Conservation (phyloP, 1,140 invertebrate species). For the Philaenus spumarius region DNA sequence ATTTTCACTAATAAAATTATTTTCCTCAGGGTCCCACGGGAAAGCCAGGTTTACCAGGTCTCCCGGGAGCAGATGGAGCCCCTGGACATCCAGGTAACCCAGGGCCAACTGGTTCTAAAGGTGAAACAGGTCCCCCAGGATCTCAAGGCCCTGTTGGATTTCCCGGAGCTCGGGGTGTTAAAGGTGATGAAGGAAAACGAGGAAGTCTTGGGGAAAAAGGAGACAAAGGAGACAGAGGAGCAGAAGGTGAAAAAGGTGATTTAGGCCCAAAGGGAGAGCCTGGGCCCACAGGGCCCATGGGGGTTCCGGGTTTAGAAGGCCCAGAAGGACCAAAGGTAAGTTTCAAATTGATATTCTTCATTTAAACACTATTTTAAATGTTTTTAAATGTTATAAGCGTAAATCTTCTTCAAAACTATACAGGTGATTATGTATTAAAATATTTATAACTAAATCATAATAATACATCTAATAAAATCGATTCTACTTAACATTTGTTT, state of each 20-base stretch:
- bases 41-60: slow-evolving; percentile 63
- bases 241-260: slow-evolving; percentile 72
- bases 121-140: slow-evolving; percentile 57
- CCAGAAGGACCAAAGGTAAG: slow-evolving; percentile 71
- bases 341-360: neutral
- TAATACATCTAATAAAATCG: no score
- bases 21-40: slow-evolving; percentile 55
- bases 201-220: slow-evolving; percentile 60
- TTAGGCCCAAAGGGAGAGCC: slow-evolving; percentile 66
- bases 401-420: no score
- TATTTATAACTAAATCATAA: no score
- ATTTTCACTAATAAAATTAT: no score
- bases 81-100: slow-evolving; percentile 65
- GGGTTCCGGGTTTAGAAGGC: slow-evolving; percentile 67
- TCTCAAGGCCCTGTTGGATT: slow-evolving; percentile 65
- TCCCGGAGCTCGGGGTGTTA: slow-evolving; percentile 62
- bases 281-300: slow-evolving; percentile 57
- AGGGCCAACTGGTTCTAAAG: slow-evolving; percentile 56
- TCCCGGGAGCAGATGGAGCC: slow-evolving; percentile 64
- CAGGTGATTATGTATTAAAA: no score
- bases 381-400: no score
- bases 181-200: slow-evolving; percentile 68
- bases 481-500: no score
- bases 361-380: neutral
- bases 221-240: slow-evolving; percentile 57